Percentiles rank a stretch among this genome's conserved stretches.
Evolutionary conservation across 2,113 vertebrate genomes (phyloP).

Genomic region (Saguinus midas): DNA sequence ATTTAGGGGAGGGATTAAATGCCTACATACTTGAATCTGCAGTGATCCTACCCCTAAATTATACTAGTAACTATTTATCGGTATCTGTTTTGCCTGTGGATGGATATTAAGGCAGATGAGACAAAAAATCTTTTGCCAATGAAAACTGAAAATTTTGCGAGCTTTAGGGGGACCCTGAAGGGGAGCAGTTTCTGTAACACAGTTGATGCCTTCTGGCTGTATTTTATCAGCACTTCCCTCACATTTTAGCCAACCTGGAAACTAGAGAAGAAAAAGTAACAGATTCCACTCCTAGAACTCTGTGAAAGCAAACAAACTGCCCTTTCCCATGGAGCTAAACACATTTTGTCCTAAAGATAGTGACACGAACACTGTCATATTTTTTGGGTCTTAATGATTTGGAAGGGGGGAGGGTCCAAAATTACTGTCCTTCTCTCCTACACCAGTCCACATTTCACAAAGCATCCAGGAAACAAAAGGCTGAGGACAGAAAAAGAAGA

Average conservation of each 20-base stretch:
- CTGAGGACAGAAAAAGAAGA: rapidly evolving
- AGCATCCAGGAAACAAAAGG: neutral
- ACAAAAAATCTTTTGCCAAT: too few species aligned
- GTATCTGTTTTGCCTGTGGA: neutral
- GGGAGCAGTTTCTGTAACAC: neutral
- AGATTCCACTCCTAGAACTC: neutral
- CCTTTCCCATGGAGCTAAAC: neutral
- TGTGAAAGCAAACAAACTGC: neutral
- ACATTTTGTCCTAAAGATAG: neutral
- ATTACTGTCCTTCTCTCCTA: neutral
- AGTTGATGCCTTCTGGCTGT: neutral
- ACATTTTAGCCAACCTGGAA: neutral
- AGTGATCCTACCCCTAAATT: too few species aligned
- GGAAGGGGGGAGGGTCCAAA: neutral
- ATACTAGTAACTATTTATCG: neutral
- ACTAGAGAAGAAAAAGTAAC: neutral
- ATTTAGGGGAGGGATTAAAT: neutral
- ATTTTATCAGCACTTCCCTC: neutral
- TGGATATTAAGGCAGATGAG: neutral
- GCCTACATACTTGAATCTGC: neutral
- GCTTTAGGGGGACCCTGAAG: too few species aligned
- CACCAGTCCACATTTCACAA: neutral
- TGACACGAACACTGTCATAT: neutral
- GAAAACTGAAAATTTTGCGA: rapidly evolving
- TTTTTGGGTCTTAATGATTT: neutral